These are phyloP conservation scores for Axinella damicornis DNA, from an alignment of 37 sponge, comb jelly and placozoan genomes.

Conservation along the genomic window DNA sequence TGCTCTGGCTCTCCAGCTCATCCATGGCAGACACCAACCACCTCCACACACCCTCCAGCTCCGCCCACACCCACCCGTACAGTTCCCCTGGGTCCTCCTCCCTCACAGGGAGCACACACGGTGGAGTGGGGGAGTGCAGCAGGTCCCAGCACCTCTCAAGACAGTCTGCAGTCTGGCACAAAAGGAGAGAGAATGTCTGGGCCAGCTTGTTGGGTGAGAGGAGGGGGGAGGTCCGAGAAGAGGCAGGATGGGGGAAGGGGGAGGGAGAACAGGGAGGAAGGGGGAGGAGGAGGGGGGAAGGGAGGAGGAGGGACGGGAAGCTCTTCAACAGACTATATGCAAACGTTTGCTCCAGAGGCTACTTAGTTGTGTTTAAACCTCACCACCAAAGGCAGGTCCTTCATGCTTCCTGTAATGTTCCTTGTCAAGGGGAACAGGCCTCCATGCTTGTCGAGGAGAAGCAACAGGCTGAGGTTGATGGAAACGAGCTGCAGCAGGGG, in stretches of 20 bases:
- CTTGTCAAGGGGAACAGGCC: slow-evolving; percentile 60
- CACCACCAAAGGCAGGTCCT: slow-evolving; percentile 61
- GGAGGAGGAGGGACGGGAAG: no score
- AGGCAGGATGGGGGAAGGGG: no score
- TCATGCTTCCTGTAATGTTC: slow-evolving; percentile 39
- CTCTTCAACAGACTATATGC: no score
- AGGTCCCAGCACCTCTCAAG: slow-evolving; percentile 18
- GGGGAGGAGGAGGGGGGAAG: no score
- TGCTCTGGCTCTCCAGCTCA: slow-evolving; percentile 78
- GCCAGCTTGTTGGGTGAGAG: no score
- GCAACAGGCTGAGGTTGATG: slow-evolving; percentile 36
- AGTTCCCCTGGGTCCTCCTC: slow-evolving; percentile 9
- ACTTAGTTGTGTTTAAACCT: neutral
- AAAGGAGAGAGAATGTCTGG: slow-evolving; percentile 58
- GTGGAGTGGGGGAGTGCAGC: slow-evolving; percentile 28
- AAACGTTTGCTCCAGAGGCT: no score
- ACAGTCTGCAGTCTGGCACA: slow-evolving; percentile 43
- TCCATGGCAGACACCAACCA: slow-evolving; percentile 82
- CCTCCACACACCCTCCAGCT: slow-evolving; percentile 63
- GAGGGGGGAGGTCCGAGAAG: no score
- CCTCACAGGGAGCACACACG: slow-evolving; percentile 35
- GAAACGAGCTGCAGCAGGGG: slow-evolving; percentile 42
- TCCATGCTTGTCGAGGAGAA: slow-evolving; percentile 46
- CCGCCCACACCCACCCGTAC: slow-evolving; percentile 39
- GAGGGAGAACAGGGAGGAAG: no score